These are phyloP conservation scores for Scaptomyza hsui DNA, from an alignment of 1,140 invertebrate species.

Conservation along the genomic window DNA sequence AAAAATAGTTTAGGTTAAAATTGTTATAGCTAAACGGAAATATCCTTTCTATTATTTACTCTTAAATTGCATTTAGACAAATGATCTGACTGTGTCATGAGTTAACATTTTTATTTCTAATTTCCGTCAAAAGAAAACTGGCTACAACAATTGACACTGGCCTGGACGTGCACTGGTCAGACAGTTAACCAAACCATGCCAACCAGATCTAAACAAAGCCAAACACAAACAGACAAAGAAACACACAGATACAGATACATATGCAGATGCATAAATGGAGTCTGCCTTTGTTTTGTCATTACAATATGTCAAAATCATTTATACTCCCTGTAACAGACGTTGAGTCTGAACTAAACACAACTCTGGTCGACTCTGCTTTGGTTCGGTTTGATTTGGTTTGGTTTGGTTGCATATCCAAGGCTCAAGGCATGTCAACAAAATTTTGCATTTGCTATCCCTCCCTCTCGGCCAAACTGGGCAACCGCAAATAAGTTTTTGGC, in stretches of 20 bases:
- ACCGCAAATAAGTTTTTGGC: slow-evolving; percentile 69
- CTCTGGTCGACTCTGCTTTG: neutral
- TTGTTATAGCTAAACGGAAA: neutral
- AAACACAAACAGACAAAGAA: neutral
- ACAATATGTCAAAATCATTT: slow-evolving; percentile 63
- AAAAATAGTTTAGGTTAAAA: too few species aligned
- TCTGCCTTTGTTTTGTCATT: slow-evolving; percentile 59
- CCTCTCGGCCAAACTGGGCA: slow-evolving; percentile 50
- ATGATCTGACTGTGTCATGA: slow-evolving; percentile 23
- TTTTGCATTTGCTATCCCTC: slow-evolving; percentile 47
- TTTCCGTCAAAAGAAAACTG: slow-evolving; percentile 43
- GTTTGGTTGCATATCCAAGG: slow-evolving; percentile 48
- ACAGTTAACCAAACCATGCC: slow-evolving; percentile 7
- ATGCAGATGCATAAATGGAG: neutral
- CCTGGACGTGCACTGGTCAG: slow-evolving; percentile 37
- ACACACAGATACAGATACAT: neutral
- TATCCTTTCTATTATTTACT: neutral
- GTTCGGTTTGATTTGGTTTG: neutral
- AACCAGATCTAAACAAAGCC: slow-evolving; percentile 9
- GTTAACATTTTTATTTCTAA: slow-evolving; percentile 57
- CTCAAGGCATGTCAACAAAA: slow-evolving; percentile 53
- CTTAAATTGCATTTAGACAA: slow-evolving; percentile 1
- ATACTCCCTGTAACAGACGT: slow-evolving; percentile 30
- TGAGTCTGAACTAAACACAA: neutral
- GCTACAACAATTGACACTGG: slow-evolving; percentile 47